Evolutionary conservation across 2,888 invertebrate species (phyloP).

Genomic region (Baccha elongata): DNA sequence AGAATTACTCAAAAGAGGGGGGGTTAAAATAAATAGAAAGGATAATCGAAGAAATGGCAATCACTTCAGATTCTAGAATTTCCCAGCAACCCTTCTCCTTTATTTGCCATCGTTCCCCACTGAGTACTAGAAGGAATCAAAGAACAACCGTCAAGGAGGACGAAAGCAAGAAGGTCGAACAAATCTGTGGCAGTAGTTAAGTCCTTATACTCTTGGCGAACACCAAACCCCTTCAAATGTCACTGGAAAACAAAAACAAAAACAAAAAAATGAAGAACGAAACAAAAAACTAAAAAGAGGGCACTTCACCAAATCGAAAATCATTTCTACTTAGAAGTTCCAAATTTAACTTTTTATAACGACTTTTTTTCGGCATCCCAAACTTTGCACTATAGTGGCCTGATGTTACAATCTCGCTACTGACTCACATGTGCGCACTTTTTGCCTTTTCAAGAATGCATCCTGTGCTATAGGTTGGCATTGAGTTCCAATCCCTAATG

Average conservation of each 20-base stretch:
- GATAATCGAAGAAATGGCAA: constrained; percentile 72
- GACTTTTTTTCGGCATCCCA: constrained; percentile 1
- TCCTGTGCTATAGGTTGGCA: neutral
- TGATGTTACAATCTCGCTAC: constrained; percentile 40
- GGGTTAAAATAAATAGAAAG: constrained; percentile 59
- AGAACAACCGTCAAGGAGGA: constrained; percentile 52
- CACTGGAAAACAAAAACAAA: constrained; percentile 34
- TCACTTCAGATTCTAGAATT: constrained; percentile 55
- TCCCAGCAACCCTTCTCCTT: constrained; percentile 47
- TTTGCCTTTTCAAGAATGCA: constrained; percentile 2
- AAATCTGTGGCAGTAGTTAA: constrained; percentile 73
- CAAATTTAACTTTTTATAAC: constrained; percentile 63
- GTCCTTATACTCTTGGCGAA: constrained; percentile 53
- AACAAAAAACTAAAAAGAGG: constrained; percentile 14
- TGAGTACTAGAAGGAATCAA: constrained; percentile 31
- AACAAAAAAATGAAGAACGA: constrained; percentile 4
- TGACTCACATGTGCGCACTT: constrained; percentile 3
- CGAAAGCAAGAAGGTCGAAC: constrained; percentile 49
- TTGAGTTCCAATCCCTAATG: constrained; percentile 43
- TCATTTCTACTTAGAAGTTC: constrained; percentile 61
- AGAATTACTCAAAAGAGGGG: constrained; percentile 30
- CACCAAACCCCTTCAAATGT: constrained; percentile 58
- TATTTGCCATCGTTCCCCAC: neutral
- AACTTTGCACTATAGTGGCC: constrained; percentile 15
- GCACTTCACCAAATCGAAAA: constrained; percentile 68